Base-by-base conservation (phyloP, 2,797 vertebrate species). In the Manis javanica region DNA sequence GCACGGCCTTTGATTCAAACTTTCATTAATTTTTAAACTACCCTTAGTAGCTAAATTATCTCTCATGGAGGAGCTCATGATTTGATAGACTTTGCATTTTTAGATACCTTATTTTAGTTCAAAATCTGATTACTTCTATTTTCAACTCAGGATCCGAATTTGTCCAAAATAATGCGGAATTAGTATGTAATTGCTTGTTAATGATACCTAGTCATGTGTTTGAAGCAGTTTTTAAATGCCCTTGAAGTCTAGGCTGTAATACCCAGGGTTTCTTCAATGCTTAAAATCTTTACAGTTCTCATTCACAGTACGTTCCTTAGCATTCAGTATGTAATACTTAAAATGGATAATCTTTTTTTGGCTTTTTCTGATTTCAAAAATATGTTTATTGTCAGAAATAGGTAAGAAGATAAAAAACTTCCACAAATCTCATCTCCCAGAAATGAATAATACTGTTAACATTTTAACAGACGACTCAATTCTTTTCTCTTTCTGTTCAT, bases 201-300 rank as follows among this genome's bases (percentile, higher is more conserved):
- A 34, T 90, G 31, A 66, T 66, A 46, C 24, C 24, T 29, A 87
- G 24, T 93, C 34, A 84, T 61, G 8, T 39, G 5, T 57, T 74
- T 68, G 90, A 91, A 96, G 55, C 61, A 46, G 13, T 96, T 96
- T 90, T 66, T 75, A 90, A 15, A 61, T 78, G 66, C 5, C 21
- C 29, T 91, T 61, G 7, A 57, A 61, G n/a, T 84, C 51, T 49
- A 79, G n/a, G 19, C 68, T 74, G 0, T 39, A 13, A 21, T 81
- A 72, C 59, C 29, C 66, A 26, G 11, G 16, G 7, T 68, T 87
- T 53, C 68, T 92, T 87, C 31, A 87, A 83, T 92, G 42, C 61
- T 75, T 90, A 69, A 69, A 90, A 72, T 94, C 57, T 37, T 74
- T 69, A 8, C 23, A 84, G 0, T 78, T 91, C 29, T 83, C 19